Conservation (phyloP, 2,797 vertebrate species). For the Saxicola maurus region DNA sequence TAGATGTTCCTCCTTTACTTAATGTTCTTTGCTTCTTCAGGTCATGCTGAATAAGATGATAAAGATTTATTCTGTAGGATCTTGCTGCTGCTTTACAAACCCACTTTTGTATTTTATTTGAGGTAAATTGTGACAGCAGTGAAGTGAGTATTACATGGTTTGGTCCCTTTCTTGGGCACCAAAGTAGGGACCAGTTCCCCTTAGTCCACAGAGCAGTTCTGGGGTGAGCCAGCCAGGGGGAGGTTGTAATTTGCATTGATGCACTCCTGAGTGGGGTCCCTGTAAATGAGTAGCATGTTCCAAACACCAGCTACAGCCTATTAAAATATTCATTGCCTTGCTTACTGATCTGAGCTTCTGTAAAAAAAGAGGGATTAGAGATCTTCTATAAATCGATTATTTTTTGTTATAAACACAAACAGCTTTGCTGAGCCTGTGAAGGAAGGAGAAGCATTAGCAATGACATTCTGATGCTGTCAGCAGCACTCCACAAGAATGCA, state of each 20-base stretch:
- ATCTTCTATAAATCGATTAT: not conserved
- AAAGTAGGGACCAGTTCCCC: not conserved
- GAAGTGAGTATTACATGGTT: rapidly evolving
- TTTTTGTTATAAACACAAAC: not conserved
- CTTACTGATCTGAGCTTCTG: not conserved
- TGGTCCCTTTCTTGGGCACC: not conserved
- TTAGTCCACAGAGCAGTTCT: not conserved
- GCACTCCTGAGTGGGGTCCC: not conserved
- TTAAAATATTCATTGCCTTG: not conserved
- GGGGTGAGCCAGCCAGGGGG: not conserved
- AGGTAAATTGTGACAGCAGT: not conserved
- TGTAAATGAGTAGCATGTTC: not conserved
- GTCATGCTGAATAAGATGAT: not conserved
- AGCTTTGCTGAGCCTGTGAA: not conserved
- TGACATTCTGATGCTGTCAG: not conserved
- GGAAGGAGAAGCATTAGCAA: not conserved
- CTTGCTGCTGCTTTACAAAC: not conserved
- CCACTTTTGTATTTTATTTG: not conserved
- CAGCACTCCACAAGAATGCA: not conserved
- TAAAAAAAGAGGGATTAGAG: not conserved
- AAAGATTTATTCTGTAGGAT: not conserved
- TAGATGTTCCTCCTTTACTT: not conserved
- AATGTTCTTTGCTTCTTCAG: not conserved
- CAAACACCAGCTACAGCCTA: not conserved
- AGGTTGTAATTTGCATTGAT: not conserved